A percentile compares a stretch with the other conserved stretches of the same genome.
phyloP scores from a whole-genome alignment of 2,888 invertebrate species.

The Drosophila paramelanica region DNA sequence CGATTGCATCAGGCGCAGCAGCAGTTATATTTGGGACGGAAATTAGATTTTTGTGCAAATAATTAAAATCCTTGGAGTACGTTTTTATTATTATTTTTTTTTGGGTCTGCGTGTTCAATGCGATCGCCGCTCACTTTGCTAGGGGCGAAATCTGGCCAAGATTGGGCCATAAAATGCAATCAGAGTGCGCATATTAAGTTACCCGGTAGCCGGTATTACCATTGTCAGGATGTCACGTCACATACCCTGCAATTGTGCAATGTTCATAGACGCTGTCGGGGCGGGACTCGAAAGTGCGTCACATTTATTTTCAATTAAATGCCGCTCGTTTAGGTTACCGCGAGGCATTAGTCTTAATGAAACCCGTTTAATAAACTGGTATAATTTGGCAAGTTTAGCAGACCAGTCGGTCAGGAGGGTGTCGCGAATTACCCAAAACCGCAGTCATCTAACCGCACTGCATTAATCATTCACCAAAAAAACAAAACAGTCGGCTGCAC shows the following conservation, averaged over 20 bases:
- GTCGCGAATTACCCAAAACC: conserved; percentile 1
- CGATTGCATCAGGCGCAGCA: conserved; percentile 36
- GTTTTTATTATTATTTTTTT: neutral
- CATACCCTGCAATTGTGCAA: conserved; percentile 66
- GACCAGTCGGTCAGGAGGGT: conserved; percentile 15
- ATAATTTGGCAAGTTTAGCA: conserved; percentile 38
- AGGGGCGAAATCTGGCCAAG: conserved; percentile 30
- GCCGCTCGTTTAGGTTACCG: conserved; percentile 18
- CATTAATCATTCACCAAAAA: conserved; percentile 27
- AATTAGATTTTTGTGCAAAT: conserved; percentile 72
- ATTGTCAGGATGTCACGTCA: conserved; percentile 71
- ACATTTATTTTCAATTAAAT: conserved; percentile 21
- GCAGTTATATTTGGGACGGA: conserved; percentile 56
- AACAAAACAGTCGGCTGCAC: conserved; percentile 64
- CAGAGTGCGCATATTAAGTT: conserved; percentile 67
- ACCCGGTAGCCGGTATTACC: conserved; percentile 20
- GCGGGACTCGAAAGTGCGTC: conserved; percentile 61
- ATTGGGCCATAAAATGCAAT: conserved; percentile 65
- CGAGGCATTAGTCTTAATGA: conserved; percentile 45
- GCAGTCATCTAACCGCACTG: conserved; percentile 6
- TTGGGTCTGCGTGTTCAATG: conserved; percentile 23
- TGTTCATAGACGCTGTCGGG: conserved; percentile 14
- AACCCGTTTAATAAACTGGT: conserved; percentile 66
- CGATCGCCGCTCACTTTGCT: conserved; percentile 57
- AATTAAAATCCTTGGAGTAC: conserved; percentile 72